Conservation (phyloP, 2,888 invertebrate species). For the Eutolmus rufibarbis region DNA sequence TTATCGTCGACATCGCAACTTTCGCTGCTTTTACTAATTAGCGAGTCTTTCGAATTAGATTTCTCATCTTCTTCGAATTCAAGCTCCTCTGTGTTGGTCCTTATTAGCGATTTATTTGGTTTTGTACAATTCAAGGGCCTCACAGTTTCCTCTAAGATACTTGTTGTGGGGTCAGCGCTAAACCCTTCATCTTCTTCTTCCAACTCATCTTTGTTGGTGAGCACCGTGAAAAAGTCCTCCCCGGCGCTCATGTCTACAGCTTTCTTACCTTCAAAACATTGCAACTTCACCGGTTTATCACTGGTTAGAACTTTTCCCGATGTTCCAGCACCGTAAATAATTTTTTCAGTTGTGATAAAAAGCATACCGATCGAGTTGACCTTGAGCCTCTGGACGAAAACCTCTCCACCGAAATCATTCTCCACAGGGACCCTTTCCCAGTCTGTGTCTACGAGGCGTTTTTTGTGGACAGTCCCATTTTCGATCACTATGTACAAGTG, state of each 20-base stretch:
- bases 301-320: slow-evolving; percentile 62
- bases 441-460: background rate
- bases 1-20: slow-evolving; percentile 62
- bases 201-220: slow-evolving; percentile 69
- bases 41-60: slow-evolving; percentile 67
- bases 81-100: slow-evolving; percentile 65
- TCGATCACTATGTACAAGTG: slow-evolving; percentile 47
- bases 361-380: slow-evolving; percentile 59
- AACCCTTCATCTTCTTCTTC: slow-evolving; percentile 65
- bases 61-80: slow-evolving; percentile 65
- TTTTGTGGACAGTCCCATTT: slow-evolving; percentile 46
- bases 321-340: slow-evolving; percentile 59
- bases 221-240: slow-evolving; percentile 76
- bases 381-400: slow-evolving; percentile 53
- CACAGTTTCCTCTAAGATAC: background rate
- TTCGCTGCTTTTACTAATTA: slow-evolving; percentile 61
- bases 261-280: slow-evolving; percentile 73
- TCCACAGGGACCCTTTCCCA: slow-evolving; percentile 43
- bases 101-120: slow-evolving; percentile 50
- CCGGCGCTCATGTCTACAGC: slow-evolving; percentile 78
- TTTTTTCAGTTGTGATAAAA: slow-evolving; percentile 55
- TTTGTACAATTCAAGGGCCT: background rate
- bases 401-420: background rate
- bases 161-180: background rate
- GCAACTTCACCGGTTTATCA: slow-evolving; percentile 69